A percentile compares a stretch with the other conserved stretches of the same genome.
Evolutionary conservation across 2,797 vertebrate genomes (phyloP).

Genomic region (Enteromius thamalakanensis): DNA sequence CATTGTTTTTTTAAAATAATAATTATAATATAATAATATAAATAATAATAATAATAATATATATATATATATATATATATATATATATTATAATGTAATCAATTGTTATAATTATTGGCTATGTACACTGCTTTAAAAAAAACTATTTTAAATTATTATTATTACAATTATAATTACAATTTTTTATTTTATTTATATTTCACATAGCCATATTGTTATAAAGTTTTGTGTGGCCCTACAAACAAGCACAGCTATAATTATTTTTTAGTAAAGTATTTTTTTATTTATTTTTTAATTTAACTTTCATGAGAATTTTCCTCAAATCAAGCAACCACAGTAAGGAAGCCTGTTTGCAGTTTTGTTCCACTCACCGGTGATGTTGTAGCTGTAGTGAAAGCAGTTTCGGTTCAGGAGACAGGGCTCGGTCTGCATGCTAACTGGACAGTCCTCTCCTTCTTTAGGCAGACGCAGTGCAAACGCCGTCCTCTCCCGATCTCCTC

Average conservation of each 20-base stretch:
- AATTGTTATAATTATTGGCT: background rate
- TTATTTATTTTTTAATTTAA: background rate
- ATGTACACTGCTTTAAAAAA: background rate
- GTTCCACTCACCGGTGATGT: slow-evolving; percentile 86
- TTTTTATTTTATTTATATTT: too few species aligned
- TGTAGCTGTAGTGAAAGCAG: slow-evolving; percentile 97
- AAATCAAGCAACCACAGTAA: background rate
- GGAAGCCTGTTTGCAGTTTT: background rate
- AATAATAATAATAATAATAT: too few species aligned
- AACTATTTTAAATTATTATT: background rate
- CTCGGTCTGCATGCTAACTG: slow-evolving; percentile 81
- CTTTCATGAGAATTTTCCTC: background rate
- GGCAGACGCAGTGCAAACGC: slow-evolving; percentile 84
- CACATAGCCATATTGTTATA: background rate
- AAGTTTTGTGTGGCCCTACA: background rate
- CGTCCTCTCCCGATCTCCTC: slow-evolving; percentile 79
- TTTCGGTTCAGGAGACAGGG: slow-evolving; percentile 90
- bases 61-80: too few species aligned
- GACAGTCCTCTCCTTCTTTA: slow-evolving; percentile 85
- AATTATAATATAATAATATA: background rate
- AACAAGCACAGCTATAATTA: background rate
- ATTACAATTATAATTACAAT: background rate
- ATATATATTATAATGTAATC: too few species aligned
- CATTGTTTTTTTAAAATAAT: too few species aligned
- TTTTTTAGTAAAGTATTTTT: background rate